Evolutionary conservation across 2,797 vertebrate genomes (phyloP).

Genomic region (Clarias laeviceps): DNA sequence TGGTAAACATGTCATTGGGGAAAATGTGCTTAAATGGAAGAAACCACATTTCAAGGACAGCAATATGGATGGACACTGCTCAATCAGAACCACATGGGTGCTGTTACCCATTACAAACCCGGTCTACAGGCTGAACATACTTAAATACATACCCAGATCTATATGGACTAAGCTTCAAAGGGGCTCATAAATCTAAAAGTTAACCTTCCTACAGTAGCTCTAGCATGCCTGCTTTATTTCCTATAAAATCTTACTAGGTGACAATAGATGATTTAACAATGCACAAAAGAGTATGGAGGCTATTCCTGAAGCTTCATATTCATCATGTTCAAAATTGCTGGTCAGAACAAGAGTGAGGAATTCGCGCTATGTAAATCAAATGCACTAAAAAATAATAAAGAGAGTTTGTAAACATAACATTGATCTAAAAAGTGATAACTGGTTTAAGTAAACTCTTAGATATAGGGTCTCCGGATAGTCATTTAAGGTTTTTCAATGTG

Average conservation of each 20-base stretch:
- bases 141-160: not conserved
- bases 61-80: conserved; percentile 42
- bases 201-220: conserved; percentile 12
- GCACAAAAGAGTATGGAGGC: not conserved
- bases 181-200: conserved; percentile 21
- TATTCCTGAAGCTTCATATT: not conserved
- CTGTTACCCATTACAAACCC: not conserved
- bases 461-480: not conserved
- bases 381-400: not conserved
- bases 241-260: not conserved
- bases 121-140: not conserved
- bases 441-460: not conserved
- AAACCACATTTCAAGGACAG: conserved; percentile 60
- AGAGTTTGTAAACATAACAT: not conserved
- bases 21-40: conserved; percentile 54
- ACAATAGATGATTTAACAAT: conserved; percentile 18
- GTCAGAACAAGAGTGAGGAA: not conserved
- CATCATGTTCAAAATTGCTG: not conserved
- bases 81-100: conserved; percentile 36
- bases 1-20: conserved; percentile 65
- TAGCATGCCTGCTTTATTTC: conserved; percentile 26
- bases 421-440: not conserved
- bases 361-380: not conserved
- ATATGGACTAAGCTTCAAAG: conserved; percentile 10
- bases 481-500: not conserved